Base-by-base conservation (phyloP, 2,113 vertebrate genomes). In the Thinocorus orbignyianus region DNA sequence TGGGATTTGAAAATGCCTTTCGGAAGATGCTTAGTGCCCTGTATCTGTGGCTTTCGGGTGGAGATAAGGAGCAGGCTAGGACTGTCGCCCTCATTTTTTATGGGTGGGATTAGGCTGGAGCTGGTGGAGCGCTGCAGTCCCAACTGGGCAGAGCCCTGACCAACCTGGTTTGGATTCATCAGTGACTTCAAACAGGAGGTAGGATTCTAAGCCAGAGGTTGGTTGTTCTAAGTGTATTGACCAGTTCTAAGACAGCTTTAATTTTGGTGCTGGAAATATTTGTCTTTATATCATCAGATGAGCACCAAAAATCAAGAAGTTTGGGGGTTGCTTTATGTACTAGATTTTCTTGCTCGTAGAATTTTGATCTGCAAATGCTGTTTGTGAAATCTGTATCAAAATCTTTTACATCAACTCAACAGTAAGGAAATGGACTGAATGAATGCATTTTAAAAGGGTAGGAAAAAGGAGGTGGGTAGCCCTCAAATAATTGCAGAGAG, bases 71-170 rank as follows among this genome's bases (percentile, higher is more conserved):
- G 54, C 61, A 39, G 49, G 49, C 30, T 37, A n/a, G 52, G 33
- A 8, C 55, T 81, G 25, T 37, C 39, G 8, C 13, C 3, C 12
- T 55, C 31, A 17, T 42, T 10, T 16, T 0, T 54, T n/a, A 3
- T 49, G 44, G 4, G 30, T 24, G 54, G n/a, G 30, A 10, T 12
- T 13, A 31, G 55, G 37, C 30, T 78, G 74, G 73, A 66, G 55
- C 49, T 48, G 33, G 13, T 31, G 0, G 0, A 48, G 7, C 1
- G 1, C 66, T 90, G 54, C 28, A 19, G 3, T 22, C 42, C 3
- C 25, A 20, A 12, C 57, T 48, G 33, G 25, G 39, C 70, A 81
- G 35, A 81, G 33, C n/a, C 39, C 39, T 2, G 4, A 15, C n/a
- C 41, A 30, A 3, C 37, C 42, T 61, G 49, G 7, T 51, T n/a